Evolutionary conservation across 2,888 invertebrate genomes (phyloP).

Genomic region (Leptinotarsa rubiginosa): DNA sequence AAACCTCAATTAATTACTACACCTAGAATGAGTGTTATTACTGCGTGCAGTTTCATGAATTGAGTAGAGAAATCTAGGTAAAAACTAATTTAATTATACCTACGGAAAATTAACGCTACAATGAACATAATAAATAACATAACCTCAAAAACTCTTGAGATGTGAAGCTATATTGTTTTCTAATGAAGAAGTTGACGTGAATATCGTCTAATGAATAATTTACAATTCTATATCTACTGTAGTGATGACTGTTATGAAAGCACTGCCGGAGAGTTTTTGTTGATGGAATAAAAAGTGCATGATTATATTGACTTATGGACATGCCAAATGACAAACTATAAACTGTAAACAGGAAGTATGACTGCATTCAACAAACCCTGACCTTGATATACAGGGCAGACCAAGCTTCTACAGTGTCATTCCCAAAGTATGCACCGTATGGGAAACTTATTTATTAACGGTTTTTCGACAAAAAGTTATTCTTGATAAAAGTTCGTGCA

Average conservation of each 20-base stretch:
- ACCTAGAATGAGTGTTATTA: not conserved
- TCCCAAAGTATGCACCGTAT: no score
- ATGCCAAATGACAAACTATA: not conserved
- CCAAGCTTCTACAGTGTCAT: no score
- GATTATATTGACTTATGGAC: not conserved
- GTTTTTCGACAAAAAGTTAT: no score
- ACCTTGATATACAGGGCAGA: not conserved
- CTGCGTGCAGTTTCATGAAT: constrained; percentile 24
- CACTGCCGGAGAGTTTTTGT: not conserved
- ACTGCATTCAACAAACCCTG: not conserved
- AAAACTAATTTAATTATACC: constrained; percentile 28
- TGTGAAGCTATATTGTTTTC: constrained; percentile 29
- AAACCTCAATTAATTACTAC: not conserved
- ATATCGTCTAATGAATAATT: constrained; percentile 7
- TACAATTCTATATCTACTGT: not conserved
- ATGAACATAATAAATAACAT: constrained; percentile 33
- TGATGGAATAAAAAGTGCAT: not conserved
- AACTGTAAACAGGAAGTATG: not conserved
- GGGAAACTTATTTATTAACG: no score
- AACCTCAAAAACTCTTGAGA: constrained; percentile 31
- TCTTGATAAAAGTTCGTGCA: no score
- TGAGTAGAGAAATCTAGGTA: constrained; percentile 33
- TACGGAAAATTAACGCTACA: constrained; percentile 28
- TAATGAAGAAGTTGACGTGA: constrained; percentile 14
- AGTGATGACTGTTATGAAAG: constrained; percentile 2